Base-by-base conservation (phyloP, 2,797 vertebrate genomes). In the Chelonia mydas region DNA sequence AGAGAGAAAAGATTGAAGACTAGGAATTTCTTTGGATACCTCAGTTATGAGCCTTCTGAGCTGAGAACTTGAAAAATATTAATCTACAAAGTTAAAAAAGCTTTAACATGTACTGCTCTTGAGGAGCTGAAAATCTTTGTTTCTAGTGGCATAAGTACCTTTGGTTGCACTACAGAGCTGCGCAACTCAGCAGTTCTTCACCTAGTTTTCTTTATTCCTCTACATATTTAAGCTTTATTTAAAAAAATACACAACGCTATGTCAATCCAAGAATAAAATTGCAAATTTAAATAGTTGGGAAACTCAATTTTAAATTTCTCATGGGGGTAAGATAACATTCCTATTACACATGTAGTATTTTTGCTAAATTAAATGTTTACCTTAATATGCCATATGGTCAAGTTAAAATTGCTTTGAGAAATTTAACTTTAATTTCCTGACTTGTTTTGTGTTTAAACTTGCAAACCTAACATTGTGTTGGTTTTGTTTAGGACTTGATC, bases 1-100 rank as follows among this genome's bases (percentile, higher is more conserved):
- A 68, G 65, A 33, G 65, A 68, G 77, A 55, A 23, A 27, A 59
- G 25, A 45, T 6, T 6, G 12, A 51, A 13, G 13, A 65, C 5
- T 68, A 17, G 15, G 11, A 1, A 0, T 78, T 84, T 17, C 3
- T 1, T 28, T 5, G n/a, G 16, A 1, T 59, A 17, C 41, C 53
- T 79, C 50, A 41, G 28, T 51, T 81, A 84, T 78, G 49, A 53
- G 31, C 5, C 27, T 25, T 55, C 45, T 47, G 72, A 76, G 7
- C 41, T 47, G 72, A 45, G 72, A 47, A 11, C 25, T 76, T 76
- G 41, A 47, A 47, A 16, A 28, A 45, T 45, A 28, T 47, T 47
- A 47, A 47, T 45, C 37, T 28, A 13, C 6, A 27, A 76, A 47
- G 11, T 76, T 76, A 41, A 41, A 47, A 54, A 76, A 76, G 13